Conservation (phyloP, 2,113 vertebrate species). For the Ctenomys sociabilis region DNA sequence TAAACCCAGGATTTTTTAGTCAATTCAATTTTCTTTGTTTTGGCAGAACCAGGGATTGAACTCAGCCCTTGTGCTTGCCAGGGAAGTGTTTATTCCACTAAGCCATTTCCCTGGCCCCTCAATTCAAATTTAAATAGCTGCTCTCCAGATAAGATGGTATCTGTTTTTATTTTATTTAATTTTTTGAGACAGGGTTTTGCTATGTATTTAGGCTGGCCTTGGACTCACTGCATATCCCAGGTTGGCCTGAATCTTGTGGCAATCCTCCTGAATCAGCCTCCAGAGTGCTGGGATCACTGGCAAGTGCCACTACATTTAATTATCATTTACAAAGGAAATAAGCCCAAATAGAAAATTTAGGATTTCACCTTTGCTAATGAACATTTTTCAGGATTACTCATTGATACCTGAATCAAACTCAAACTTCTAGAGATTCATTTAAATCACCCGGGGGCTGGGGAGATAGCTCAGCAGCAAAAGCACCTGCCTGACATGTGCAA, state of each 20-base stretch:
- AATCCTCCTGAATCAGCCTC: background rate
- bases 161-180: background rate
- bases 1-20: background rate
- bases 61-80: too few species aligned
- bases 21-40: background rate
- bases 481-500: too few species aligned
- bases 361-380: slow-evolving; percentile 40
- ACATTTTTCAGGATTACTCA: slow-evolving; percentile 26
- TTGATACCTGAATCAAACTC: background rate
- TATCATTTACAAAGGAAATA: slow-evolving; percentile 2
- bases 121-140: slow-evolving; percentile 40
- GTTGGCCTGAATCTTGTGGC: background rate
- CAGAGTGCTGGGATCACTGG: too few species aligned
- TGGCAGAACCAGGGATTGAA: too few species aligned
- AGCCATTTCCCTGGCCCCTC: background rate
- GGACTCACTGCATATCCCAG: background rate
- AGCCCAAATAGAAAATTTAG: slow-evolving; percentile 26
- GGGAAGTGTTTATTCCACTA: too few species aligned
- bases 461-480: too few species aligned
- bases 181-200: too few species aligned
- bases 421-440: slow-evolving; percentile 39
- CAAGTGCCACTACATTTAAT: background rate
- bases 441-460: background rate
- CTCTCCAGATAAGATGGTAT: background rate
- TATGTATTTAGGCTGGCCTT: too few species aligned